Evolutionary conservation across 2,113 vertebrate genomes (phyloP).

Genomic region (Cephalopholis sonnerati): DNA sequence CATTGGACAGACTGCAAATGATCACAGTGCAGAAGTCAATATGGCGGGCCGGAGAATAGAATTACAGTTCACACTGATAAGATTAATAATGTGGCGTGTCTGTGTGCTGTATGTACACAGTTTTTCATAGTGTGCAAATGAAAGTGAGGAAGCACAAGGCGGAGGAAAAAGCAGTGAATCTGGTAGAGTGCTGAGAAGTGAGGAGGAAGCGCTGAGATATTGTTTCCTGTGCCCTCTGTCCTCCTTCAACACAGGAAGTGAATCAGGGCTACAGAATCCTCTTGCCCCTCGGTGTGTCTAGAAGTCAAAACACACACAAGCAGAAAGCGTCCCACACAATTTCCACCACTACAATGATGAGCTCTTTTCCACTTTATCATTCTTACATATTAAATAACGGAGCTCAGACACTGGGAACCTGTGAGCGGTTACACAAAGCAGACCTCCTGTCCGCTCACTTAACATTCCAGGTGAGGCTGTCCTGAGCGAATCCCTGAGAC

Average conservation of each 20-base stretch:
- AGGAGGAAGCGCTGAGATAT: slow-evolving; percentile 66
- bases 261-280: slow-evolving; percentile 62
- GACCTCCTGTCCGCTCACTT: slow-evolving; percentile 25
- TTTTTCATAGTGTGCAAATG: slow-evolving; percentile 27
- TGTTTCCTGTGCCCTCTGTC: slow-evolving; percentile 70
- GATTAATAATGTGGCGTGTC: slow-evolving; percentile 76
- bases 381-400: background rate
- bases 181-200: slow-evolving; percentile 49
- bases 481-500: slow-evolving; percentile 13
- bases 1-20: slow-evolving; percentile 79
- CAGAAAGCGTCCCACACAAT: slow-evolving; percentile 47
- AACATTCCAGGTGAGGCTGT: slow-evolving; percentile 23
- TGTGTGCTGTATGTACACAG: slow-evolving; percentile 28
- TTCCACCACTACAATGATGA: slow-evolving; percentile 55
- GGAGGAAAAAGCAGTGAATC: slow-evolving; percentile 21
- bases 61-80: slow-evolving; percentile 76
- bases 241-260: slow-evolving; percentile 75
- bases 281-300: slow-evolving; percentile 52
- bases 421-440: background rate
- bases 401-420: slow-evolving; percentile 26
- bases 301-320: slow-evolving; percentile 48
- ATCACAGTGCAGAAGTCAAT: slow-evolving; percentile 83
- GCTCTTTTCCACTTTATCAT: slow-evolving; percentile 45
- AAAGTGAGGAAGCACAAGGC: slow-evolving; percentile 32
- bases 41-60: slow-evolving; percentile 71